These are phyloP conservation scores for Rhombomys opimus DNA, from an alignment of 2,113 vertebrate species.

Conservation along the genomic window DNA sequence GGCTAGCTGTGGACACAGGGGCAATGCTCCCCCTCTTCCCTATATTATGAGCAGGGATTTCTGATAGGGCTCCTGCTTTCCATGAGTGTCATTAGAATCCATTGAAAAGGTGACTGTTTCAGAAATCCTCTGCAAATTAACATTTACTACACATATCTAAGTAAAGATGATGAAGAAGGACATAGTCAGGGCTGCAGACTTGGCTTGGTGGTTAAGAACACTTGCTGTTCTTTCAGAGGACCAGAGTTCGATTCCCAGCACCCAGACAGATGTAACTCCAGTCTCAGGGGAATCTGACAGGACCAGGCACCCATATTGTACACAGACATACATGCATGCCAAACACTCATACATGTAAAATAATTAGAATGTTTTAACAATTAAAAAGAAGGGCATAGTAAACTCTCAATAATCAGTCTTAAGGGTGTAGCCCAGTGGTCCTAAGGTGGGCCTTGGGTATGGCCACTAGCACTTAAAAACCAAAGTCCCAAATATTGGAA, in stretches of 20 bases:
- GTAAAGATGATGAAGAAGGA: conserved; percentile 3
- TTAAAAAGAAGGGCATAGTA: background rate
- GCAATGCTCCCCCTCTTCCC: background rate
- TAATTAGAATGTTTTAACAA: background rate
- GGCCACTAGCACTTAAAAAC: background rate
- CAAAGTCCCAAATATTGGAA: background rate
- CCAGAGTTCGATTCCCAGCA: background rate
- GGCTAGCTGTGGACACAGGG: background rate
- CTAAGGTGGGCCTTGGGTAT: background rate
- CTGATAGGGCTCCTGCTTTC: background rate
- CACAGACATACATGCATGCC: background rate
- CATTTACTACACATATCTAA: background rate
- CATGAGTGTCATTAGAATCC: background rate
- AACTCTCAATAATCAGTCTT: background rate
- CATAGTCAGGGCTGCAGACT: background rate
- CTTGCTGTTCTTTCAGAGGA: background rate
- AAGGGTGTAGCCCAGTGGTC: background rate
- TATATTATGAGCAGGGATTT: background rate
- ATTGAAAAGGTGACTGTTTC: background rate
- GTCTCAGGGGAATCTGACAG: background rate
- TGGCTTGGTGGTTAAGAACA: background rate
- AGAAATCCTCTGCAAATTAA: background rate
- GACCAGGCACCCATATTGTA: background rate
- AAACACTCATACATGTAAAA: background rate
- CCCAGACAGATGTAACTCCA: background rate